Base-by-base conservation (phyloP, 1,140 invertebrate species). In the Amphibalanus amphitrite region DNA sequence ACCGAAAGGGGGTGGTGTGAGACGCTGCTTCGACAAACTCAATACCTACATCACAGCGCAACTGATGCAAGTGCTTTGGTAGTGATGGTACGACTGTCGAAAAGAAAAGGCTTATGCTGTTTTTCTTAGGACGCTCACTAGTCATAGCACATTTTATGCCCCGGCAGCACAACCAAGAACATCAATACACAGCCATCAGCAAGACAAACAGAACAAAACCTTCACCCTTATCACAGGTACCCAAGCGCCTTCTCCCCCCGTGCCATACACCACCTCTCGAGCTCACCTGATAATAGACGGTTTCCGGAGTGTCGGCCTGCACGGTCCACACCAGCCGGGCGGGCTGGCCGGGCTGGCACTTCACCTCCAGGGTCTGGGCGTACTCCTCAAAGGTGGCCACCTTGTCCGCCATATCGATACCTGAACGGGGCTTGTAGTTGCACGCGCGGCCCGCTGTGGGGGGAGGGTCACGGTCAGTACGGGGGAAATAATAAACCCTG, bases 251-350 rank as follows among this genome's bases (percentile, higher is more conserved):
- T 13, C 13, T 59, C 25, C 13, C 47, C 13, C 47, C 13, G 13
- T 13, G 47, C 25, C 25, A 59, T 15, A 59, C 13, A 59, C 47
- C 47, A 59, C 13, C 47, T 15, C 47, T n/a, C 13, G 25, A 33
- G 77, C 70, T 79, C 81, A 95, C 92, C 86, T 95, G 92, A 82
- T 95, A 94, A 77, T 93, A 94, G 0, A 94, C 80, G 67, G 87
- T 76, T 79, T 91, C 86, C 0, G 91, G 91, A 0, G 91, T 90
- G 76, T 92, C 86, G 73, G 86, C 78, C 0, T 87, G 84, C 15
- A 93, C 91, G 0, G 89, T 91, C 90, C 91, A 93, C 76, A 88
- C 86, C 8, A 94, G 82, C 69, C 84, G 81, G 3, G 84, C 88
- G 0, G 89, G 85, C 71, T 89, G 86, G 0, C 90, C 90, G 20